Evolutionary conservation across 2,797 vertebrate genomes (phyloP), one percentile per base, ranked within the genome.

Genomic region (Phaenicophaeus curvirostris): DNA sequence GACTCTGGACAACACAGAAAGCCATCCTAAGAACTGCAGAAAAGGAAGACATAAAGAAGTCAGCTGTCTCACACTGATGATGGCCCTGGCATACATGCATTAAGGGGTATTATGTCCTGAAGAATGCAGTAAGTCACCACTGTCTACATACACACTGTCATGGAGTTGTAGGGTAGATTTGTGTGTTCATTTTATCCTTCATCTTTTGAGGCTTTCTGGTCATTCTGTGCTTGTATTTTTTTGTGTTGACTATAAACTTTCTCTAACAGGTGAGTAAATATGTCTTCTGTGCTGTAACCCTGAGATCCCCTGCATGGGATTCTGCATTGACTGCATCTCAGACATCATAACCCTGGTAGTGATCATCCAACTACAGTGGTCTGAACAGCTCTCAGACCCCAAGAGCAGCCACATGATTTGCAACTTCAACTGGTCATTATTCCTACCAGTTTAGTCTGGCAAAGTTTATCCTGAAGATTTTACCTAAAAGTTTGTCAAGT

Each of bases 221-320:
- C 48, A 91, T 71, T 84, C 55, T 62, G 48, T 61, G 28, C 55
- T 81, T 88, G 31, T 65, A 17, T 6, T 44, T 44, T 42, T 44
- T 44, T 44, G 46, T 94, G 77, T 93, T 96, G 67, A 86, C 57
- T 84, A 82, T 90, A 93, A 95, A 93, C 66, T 86, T 94, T 59
- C 71, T 85, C 48, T 92, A 72, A 65, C 20, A 59, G 42, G 20
- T 75, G 50, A 91, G 30, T 48, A 76, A 84, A 50, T 59, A 24
- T 24, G 15, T 69, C 24, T 86, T 84, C 65, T 88, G 51, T 67
- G 37, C 48, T 90, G 39, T 31, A 86, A 73, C 48, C 23, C 44
- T 76, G 44, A 82, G 62, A 73, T 79, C 15, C 31, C 75, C 76
- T 79, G 66, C 42, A 61, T 81, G 30, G 41, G 19, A 81, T 72